Evolutionary conservation across 2,797 vertebrate species (phyloP).

Genomic region (Sibirionetta formosa): DNA sequence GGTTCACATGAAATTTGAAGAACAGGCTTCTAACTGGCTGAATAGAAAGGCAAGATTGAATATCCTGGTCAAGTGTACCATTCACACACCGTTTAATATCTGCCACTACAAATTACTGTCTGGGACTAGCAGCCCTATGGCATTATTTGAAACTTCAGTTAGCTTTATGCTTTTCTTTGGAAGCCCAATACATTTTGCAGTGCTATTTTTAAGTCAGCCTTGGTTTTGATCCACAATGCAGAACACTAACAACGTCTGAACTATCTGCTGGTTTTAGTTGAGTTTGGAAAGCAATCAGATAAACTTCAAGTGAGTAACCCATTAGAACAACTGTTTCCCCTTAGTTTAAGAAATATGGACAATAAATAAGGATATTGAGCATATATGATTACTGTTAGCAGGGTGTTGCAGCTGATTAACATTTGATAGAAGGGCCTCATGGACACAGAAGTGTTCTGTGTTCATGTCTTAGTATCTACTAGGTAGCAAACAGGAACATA

Average conservation of each 20-base stretch:
- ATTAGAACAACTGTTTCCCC: neutral
- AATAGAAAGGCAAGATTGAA: neutral
- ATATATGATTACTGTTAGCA: neutral
- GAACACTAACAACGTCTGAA: neutral
- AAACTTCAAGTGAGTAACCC: neutral
- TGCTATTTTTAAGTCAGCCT: constrained; percentile 42
- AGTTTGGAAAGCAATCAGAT: neutral
- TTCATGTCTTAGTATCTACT: neutral
- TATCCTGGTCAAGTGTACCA: neutral
- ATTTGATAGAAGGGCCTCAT: neutral
- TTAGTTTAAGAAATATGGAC: neutral
- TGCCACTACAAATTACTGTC: constrained; percentile 6
- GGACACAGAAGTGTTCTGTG: neutral
- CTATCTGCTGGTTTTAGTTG: neutral
- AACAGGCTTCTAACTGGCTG: neutral
- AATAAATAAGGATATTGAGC: neutral
- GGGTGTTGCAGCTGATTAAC: neutral
- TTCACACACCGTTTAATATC: constrained; percentile 27
- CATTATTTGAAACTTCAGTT: neutral
- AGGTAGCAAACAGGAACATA: neutral
- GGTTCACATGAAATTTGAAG: neutral
- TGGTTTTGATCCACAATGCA: neutral
- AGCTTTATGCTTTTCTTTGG: constrained; percentile 2
- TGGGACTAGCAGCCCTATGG: neutral
- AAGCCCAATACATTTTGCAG: neutral